These are phyloP conservation scores for Ivindomyrus marchei DNA, from an alignment of 2,113 vertebrate genomes.

Conservation along the genomic window DNA sequence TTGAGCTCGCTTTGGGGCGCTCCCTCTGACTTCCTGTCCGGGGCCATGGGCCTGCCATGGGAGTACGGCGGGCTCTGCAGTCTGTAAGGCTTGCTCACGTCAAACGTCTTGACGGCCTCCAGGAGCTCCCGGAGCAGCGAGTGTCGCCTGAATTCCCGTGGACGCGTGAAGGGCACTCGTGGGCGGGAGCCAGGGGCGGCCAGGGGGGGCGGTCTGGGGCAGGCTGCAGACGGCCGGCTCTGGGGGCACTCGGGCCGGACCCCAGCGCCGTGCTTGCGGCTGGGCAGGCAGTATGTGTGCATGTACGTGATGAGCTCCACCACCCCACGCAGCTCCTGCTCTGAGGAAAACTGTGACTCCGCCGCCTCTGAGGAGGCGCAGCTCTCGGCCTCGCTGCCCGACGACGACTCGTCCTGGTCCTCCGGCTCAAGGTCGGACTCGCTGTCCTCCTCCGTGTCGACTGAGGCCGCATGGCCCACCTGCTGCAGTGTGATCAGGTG, in stretches of 20 bases:
- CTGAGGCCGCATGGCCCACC: slow-evolving; percentile 39
- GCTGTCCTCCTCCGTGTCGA: slow-evolving; percentile 51
- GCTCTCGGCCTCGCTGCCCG: slow-evolving; percentile 56
- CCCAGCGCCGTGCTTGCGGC: slow-evolving; percentile 64
- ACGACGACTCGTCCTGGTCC: slow-evolving; percentile 51
- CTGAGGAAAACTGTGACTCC: slow-evolving; percentile 56
- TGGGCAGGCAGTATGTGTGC: slow-evolving; percentile 94
- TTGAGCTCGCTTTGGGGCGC: slow-evolving; percentile 43
- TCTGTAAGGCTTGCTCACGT: slow-evolving; percentile 92
- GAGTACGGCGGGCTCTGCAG: slow-evolving; percentile 80
- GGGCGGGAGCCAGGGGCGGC: slow-evolving; percentile 43
- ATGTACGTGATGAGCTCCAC: slow-evolving; percentile 95
- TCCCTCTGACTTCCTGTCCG: slow-evolving; percentile 1
- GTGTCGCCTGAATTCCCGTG: slow-evolving; percentile 54
- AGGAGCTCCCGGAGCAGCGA: slow-evolving; percentile 87
- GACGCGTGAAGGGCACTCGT: slow-evolving; percentile 47
- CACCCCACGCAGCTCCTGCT: slow-evolving; percentile 72
- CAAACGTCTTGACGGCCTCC: slow-evolving; percentile 74
- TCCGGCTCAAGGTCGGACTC: slow-evolving; percentile 43
- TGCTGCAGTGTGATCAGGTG: slow-evolving; percentile 75
- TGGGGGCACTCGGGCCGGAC: slow-evolving; percentile 42
- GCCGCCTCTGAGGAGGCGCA: slow-evolving; percentile 24
- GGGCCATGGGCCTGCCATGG: slow-evolving; percentile 35
- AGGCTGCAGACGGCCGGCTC: slow-evolving; percentile 14
- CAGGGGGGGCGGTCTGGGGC: slow-evolving; percentile 35